Evolutionary conservation across 2,113 vertebrate species (phyloP), one percentile per base, ranked within the genome.

Genomic region (Oncorhynchus keta): DNA sequence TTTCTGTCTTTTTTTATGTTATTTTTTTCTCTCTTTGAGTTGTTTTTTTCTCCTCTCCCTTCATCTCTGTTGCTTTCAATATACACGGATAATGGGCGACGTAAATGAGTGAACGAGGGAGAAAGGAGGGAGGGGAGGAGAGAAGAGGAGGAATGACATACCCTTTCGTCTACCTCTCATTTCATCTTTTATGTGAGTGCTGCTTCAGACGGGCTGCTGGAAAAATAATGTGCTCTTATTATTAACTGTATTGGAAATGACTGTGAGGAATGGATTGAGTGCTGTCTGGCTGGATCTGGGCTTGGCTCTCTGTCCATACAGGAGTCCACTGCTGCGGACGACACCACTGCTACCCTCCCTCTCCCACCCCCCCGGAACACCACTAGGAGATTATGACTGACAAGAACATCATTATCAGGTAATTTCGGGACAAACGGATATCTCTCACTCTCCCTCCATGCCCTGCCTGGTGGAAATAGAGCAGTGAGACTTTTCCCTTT

Each of bases 71-170:
- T 61, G 86, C 90, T 90, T 91, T 89, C 91, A 93, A 89, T 91
- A 88, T 85, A 85, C 82, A 66, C 82, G 83, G 88, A 93, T 93
- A 92, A 93, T 92, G 83, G 91, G 84, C 68, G 85, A 90, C 86
- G 89, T 85, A 90, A 91, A 92, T 91, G 88, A 92, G 89, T 45
- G 85, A 91, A 82, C 70, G 83, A 86, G 84, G 77, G 78, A 75
- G 20, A 65, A 18, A 65, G 62, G 71, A 49, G 55, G 24, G 30
- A 28, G 35, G 65, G 59, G 30, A 70, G 62, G 30, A 8, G 18
- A 51, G 77, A 75, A 51, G 77, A 78, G 68, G 67, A 77, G 73
- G 81, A 55, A 83, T 79, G 86, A 87, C 84, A 84, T 85, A 84
- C 85, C 78, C 88, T 79, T 83, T 83, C 68, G 32, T 85, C 83